These are phyloP conservation scores for Platichthys stellatus DNA, from an alignment of 2,113 vertebrate species.

Conservation along the genomic window DNA sequence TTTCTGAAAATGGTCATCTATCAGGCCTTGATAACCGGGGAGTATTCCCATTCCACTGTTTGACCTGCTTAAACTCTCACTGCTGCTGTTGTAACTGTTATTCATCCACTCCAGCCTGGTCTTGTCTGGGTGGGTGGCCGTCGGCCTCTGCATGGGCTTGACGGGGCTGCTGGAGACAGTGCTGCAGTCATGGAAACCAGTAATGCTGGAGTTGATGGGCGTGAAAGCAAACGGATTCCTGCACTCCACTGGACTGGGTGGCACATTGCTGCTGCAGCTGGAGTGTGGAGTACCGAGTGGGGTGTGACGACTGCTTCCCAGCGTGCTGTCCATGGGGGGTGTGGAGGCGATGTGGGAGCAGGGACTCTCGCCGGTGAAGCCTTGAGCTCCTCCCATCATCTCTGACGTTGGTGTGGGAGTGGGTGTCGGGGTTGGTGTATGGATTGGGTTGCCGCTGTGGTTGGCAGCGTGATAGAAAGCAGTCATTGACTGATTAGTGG, in stretches of 20 bases:
- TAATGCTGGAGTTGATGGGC: conserved; percentile 94
- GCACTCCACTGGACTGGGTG: conserved; percentile 97
- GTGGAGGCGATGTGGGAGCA: conserved; percentile 89
- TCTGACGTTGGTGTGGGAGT: conserved; percentile 93
- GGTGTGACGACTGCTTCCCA: conserved; percentile 94
- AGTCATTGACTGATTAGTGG: conserved; percentile 81
- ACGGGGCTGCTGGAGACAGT: conserved; percentile 94
- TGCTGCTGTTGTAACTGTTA: conserved; percentile 86
- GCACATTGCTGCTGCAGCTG: conserved; percentile 95
- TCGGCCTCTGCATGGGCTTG: conserved; percentile 98
- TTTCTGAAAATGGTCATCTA: conserved; percentile 97
- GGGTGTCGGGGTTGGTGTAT: conserved; percentile 86
- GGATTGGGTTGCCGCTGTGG: conserved; percentile 87
- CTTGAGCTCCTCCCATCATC: conserved; percentile 87
- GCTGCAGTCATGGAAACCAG: conserved; percentile 92
- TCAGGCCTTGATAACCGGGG: conserved; percentile 92
- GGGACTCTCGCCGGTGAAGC: conserved; percentile 91
- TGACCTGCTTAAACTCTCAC: conserved; percentile 79
- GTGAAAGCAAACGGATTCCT: conserved; percentile 97
- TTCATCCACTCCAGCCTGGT: conserved; percentile 99
- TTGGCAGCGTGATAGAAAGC: conserved; percentile 88
- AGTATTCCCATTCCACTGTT: conserved; percentile 87
- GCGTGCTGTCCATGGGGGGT: conserved; percentile 92
- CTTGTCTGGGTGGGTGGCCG: conserved; percentile 97
- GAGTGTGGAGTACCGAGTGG: conserved; percentile 95